Evolutionary conservation across 2,888 invertebrate genomes (phyloP).

Genomic region (Leptinotarsa rubiginosa): DNA sequence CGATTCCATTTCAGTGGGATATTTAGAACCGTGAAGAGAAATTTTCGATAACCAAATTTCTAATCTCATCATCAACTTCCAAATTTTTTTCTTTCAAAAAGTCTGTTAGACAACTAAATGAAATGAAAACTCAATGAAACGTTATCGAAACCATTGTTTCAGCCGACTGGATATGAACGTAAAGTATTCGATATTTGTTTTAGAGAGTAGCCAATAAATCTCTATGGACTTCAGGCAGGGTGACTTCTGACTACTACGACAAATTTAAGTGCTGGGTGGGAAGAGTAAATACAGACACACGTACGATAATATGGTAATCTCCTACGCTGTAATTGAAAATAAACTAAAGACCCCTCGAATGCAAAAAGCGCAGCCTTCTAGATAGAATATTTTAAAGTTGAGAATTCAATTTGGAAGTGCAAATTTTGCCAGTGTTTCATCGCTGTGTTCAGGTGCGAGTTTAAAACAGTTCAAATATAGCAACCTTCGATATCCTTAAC

Average conservation of each 20-base stretch:
- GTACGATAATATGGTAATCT: slow-evolving; percentile 59
- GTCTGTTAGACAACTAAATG: too few relatives aligned
- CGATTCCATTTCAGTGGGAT: too few relatives aligned
- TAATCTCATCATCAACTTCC: too few relatives aligned
- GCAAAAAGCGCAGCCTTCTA: slow-evolving; percentile 30
- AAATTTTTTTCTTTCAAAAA: too few relatives aligned
- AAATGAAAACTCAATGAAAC: too few relatives aligned
- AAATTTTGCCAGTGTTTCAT: neutral
- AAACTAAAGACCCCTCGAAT: slow-evolving; percentile 49
- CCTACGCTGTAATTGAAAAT: slow-evolving; percentile 59
- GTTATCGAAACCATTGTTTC: too few relatives aligned
- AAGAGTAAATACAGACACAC: slow-evolving; percentile 56
- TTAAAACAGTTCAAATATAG: too few relatives aligned
- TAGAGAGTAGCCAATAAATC: slow-evolving; percentile 22
- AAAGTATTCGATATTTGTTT: slow-evolving; percentile 18
- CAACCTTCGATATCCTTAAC: too few relatives aligned
- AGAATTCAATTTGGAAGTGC: slow-evolving; percentile 7
- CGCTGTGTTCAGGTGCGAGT: too few relatives aligned
- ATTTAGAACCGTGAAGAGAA: too few relatives aligned
- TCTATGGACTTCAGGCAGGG: slow-evolving; percentile 10
- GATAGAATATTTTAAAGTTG: slow-evolving; percentile 19
- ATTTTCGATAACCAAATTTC: too few relatives aligned
- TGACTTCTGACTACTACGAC: slow-evolving; percentile 9
- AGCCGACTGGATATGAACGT: too few relatives aligned
- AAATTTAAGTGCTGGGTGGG: slow-evolving; percentile 38